Evolutionary conservation across 2,888 invertebrate species (phyloP).

Genomic region (Andrena bucephala): DNA sequence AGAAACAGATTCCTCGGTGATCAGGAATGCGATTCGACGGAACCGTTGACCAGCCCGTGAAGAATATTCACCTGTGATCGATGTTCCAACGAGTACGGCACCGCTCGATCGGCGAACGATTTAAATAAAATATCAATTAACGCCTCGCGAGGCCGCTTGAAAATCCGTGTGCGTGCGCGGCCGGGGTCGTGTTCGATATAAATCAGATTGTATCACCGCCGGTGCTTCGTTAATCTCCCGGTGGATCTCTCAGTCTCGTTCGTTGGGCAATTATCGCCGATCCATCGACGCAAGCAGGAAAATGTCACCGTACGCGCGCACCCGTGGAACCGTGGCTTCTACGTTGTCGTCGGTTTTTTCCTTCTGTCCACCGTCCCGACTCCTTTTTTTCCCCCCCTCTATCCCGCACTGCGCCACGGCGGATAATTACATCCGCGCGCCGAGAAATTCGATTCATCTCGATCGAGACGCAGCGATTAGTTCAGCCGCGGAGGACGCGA

Average conservation of each 20-base stretch:
- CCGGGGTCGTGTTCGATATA: conserved; percentile 79
- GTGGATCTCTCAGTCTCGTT: conserved; percentile 74
- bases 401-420: background rate
- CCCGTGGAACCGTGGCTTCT: background rate
- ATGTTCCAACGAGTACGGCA: conserved; percentile 29
- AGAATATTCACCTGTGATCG: conserved; percentile 22
- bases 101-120: conserved; percentile 46
- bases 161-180: conserved; percentile 59
- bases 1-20: background rate
- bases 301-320: conserved; percentile 74
- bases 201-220: conserved; percentile 81
- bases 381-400: background rate
- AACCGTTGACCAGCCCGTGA: conserved; percentile 5
- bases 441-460: conserved; percentile 66
- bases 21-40: background rate
- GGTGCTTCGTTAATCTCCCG: conserved; percentile 76
- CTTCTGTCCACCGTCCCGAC: background rate
- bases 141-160: conserved; percentile 63
- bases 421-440: conserved; percentile 60
- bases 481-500: conserved; percentile 36
- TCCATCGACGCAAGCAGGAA: conserved; percentile 80
- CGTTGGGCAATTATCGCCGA: conserved; percentile 81
- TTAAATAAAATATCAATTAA: conserved; percentile 80
- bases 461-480: conserved; percentile 59
- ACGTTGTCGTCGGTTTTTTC: background rate